Evolutionary conservation across 2,888 invertebrate genomes (phyloP).

Genomic region (Ecliptopera silaceata): DNA sequence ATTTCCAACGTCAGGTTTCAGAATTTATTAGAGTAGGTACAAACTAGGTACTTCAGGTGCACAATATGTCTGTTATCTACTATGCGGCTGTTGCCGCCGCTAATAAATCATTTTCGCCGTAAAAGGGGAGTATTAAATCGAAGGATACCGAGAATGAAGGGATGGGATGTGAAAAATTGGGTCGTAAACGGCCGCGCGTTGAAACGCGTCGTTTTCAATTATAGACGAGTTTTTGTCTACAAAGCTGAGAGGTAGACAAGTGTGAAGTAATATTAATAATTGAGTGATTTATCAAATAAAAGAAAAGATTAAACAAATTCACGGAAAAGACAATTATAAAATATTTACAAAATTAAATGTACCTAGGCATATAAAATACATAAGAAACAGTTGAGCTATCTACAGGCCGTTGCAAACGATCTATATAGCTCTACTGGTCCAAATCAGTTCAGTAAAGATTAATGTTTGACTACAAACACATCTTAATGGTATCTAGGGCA

Average conservation of each 20-base stretch:
- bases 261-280: neutral
- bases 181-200: constrained; percentile 69
- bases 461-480: too few species aligned
- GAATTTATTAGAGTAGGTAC: neutral
- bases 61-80: constrained; percentile 57
- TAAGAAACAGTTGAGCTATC: too few species aligned
- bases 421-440: too few species aligned
- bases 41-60: constrained; percentile 41
- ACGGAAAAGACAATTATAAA: too few species aligned
- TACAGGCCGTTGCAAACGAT: too few species aligned
- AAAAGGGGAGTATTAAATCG: constrained; percentile 74
- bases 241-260: constrained; percentile 25
- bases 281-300: too few species aligned
- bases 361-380: too few species aligned
- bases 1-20: too few species aligned
- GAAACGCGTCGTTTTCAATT: constrained; percentile 68
- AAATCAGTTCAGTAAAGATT: too few species aligned
- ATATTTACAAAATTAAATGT: too few species aligned
- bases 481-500: too few species aligned
- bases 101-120: constrained; percentile 72
- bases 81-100: constrained; percentile 47
- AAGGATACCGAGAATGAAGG: constrained; percentile 64
- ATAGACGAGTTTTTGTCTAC: constrained; percentile 42
- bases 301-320: too few species aligned
- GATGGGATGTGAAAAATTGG: constrained; percentile 70